These are phyloP conservation scores for Xylota segnis DNA, from an alignment of 2,888 invertebrate genomes.

Conservation along the genomic window DNA sequence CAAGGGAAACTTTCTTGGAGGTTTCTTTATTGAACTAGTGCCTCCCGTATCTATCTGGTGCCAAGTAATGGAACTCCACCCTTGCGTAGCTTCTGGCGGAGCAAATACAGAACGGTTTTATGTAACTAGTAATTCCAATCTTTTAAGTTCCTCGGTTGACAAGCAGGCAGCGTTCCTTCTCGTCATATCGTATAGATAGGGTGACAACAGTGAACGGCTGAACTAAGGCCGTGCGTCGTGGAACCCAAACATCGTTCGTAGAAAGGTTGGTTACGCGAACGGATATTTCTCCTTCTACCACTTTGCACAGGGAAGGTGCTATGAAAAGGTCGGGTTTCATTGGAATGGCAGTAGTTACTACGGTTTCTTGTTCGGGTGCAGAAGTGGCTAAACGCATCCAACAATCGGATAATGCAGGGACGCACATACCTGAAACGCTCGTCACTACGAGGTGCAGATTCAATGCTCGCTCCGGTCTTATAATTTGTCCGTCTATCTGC, in stretches of 20 bases:
- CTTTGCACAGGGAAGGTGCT: background rate
- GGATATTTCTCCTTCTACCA: too few relatives aligned
- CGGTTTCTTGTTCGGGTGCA: background rate
- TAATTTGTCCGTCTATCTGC: background rate
- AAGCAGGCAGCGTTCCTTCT: too few relatives aligned
- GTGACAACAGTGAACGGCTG: background rate
- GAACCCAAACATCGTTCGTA: background rate
- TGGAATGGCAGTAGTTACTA: background rate
- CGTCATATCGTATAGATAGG: too few relatives aligned
- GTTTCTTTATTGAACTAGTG: background rate
- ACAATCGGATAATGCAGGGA: background rate
- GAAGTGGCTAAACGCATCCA: background rate
- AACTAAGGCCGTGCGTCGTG: background rate
- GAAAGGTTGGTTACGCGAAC: too few relatives aligned
- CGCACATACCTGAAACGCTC: background rate
- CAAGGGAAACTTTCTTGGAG: background rate
- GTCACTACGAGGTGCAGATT: background rate
- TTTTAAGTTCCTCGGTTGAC: too few relatives aligned
- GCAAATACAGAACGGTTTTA: too few relatives aligned
- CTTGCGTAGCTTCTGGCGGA: background rate
- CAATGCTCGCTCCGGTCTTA: background rate
- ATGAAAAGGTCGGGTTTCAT: background rate
- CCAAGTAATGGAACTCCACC: background rate
- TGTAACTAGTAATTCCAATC: too few relatives aligned
- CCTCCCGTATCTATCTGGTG: background rate